Evolutionary conservation across 2,113 vertebrate species (phyloP), one percentile per base, ranked within the genome.

Genomic region (Mirza zaza): DNA sequence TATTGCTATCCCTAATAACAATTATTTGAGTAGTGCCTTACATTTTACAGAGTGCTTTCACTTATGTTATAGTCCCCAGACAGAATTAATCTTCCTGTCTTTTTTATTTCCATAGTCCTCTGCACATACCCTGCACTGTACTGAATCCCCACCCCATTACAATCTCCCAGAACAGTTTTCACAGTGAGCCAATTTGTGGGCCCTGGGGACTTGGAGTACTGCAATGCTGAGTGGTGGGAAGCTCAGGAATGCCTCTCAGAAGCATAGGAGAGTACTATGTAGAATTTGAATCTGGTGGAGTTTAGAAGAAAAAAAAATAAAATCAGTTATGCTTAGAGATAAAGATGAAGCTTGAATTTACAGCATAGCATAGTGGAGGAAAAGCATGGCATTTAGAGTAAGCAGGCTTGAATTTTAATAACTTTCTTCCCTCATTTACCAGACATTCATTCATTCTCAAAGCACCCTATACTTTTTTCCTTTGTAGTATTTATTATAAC

Each of bases 251-350:
- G 42, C 48, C 59, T 92, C 48, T 55, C 50, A 55, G 85, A 92
- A 90, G 63, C 34, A 73, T 39, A 42, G 36, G 42, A 76, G 42
- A 86, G 5, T 76, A 80, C 3, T 34, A 25, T 42, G 34, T 45
- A 84, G 45, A 87, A 83, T 71, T 93, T 75, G 23, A 80, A 45
- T 95, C 61, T 95, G 61, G 27, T 81, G 25, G n/a, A 93, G 34
- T 87, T 85, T 85, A 81, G 83, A 85, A 71, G 76, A 79, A 95
- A 83, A 50, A 79, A 84, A 25, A 45, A 82, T 89, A 87, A 86
- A 89, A 73, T 95, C 42, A 95, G 11, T 94, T 96, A 70, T 90
- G 34, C 39, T 92, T 92, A 68, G n/a, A 89, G 65, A 87, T 90
- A 82, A 73, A 90, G 90, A 57, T 55, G 32, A 87, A 82, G 50